These are phyloP conservation scores for Temnopleurus reevesii DNA, from an alignment of 53 echinoderm and acorn worm species.

Conservation along the genomic window DNA sequence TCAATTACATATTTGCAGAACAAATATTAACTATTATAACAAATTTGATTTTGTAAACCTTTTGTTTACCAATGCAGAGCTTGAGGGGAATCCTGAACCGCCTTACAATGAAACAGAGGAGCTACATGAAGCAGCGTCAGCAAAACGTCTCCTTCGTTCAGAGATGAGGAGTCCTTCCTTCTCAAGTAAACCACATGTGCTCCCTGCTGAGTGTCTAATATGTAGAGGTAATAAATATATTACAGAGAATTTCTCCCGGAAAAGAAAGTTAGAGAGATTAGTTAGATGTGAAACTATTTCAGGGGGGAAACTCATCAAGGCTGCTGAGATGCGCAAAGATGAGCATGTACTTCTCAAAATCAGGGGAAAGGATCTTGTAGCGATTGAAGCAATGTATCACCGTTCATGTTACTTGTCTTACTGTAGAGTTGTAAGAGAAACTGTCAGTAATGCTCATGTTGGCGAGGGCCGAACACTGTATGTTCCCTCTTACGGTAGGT, in stretches of 20 bases:
- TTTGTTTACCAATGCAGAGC: too few species aligned
- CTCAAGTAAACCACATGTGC: background rate
- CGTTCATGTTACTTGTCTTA: background rate
- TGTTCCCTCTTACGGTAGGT: background rate
- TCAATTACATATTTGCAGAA: too few species aligned
- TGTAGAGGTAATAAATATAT: background rate
- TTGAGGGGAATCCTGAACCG: too few species aligned
- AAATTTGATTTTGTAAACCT: too few species aligned
- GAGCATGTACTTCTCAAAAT: conserved; percentile 10
- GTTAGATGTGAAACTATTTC: conserved; percentile 39
- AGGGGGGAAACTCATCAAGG: conserved; percentile 43
- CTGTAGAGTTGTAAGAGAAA: background rate
- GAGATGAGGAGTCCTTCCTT: background rate
- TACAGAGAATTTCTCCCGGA: background rate
- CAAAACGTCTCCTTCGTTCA: conserved; percentile 1
- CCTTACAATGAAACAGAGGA: too few species aligned
- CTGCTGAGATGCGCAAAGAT: background rate
- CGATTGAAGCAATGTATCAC: background rate
- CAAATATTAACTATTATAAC: too few species aligned
- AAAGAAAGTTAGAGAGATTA: conserved; percentile 25
- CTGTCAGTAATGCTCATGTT: background rate
- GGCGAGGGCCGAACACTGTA: background rate
- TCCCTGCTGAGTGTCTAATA: background rate
- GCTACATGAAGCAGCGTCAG: too few species aligned
- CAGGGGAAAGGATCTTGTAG: conserved; percentile 29